Conservation (phyloP, 2,797 vertebrate species). For the Macropus fuliginosus region DNA sequence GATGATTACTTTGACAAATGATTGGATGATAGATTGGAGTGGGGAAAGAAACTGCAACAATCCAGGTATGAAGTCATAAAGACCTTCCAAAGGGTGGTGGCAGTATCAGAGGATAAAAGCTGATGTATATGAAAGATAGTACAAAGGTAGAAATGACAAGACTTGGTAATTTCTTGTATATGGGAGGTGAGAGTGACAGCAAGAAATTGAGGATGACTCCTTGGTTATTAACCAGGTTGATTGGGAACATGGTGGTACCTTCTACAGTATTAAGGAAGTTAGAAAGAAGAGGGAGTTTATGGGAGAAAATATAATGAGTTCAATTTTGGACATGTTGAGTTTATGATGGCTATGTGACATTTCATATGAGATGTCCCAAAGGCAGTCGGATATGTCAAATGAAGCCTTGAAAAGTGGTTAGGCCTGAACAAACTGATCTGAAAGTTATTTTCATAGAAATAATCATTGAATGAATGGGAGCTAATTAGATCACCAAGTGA, state of each 20-base stretch:
- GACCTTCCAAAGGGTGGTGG: not conserved
- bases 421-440: not conserved
- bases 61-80: not conserved
- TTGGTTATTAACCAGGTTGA: not conserved
- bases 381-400: not conserved
- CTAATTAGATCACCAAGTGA: not conserved
- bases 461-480: not conserved
- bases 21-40: not conserved
- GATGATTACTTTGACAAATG: not conserved
- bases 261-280: not conserved
- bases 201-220: not conserved
- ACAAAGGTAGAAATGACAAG: not conserved
- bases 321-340: not conserved
- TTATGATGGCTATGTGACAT: not conserved
- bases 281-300: not conserved
- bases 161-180: not conserved
- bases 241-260: not conserved
- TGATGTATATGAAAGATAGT: not conserved
- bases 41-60: not conserved
- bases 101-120: not conserved
- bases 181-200: not conserved
- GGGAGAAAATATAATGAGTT: not conserved
- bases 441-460: not conserved
- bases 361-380: not conserved
- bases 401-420: not conserved